Conservation (phyloP, 2,113 vertebrate species). For the Chionodraco myersi region DNA sequence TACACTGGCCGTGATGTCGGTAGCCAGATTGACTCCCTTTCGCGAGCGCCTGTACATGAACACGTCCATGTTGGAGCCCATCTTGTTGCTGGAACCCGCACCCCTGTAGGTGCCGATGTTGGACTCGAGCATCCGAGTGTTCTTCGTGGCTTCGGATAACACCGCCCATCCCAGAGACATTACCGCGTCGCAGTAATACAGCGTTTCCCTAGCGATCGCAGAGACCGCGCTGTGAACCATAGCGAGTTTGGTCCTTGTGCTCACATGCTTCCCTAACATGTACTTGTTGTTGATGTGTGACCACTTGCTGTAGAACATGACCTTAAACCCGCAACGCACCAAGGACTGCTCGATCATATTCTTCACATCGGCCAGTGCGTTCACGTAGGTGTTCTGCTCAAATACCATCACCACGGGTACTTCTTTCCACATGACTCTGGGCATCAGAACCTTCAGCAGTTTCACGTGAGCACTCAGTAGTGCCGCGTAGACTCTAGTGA, state of each 20-base stretch:
- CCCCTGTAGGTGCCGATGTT: neutral
- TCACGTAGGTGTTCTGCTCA: conserved; percentile 43
- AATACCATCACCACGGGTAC: conserved; percentile 6
- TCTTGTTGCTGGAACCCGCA: neutral
- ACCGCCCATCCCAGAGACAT: conserved; percentile 22
- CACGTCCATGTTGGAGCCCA: conserved; percentile 9
- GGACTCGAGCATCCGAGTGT: neutral
- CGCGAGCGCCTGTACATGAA: conserved; percentile 8
- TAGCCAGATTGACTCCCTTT: conserved; percentile 8
- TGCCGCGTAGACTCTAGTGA: conserved; percentile 1
- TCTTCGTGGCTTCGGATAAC: neutral
- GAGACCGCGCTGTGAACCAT: conserved; percentile 8
- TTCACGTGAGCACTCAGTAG: conserved; percentile 10
- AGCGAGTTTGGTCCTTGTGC: neutral
- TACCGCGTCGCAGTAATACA: conserved; percentile 1
- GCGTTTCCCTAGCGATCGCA: neutral
- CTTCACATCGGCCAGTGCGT: neutral
- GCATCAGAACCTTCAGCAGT: conserved; percentile 18
- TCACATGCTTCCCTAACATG: conserved; percentile 21
- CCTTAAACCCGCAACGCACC: neutral
- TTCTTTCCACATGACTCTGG: conserved; percentile 7
- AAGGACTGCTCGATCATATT: neutral
- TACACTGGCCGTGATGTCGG: neutral
- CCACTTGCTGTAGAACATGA: conserved; percentile 33
- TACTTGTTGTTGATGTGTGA: conserved; percentile 5